Evolutionary conservation across 2,888 invertebrate genomes (phyloP), one percentile per base, ranked within the genome.

Genomic region (Operophtera brumata): DNA sequence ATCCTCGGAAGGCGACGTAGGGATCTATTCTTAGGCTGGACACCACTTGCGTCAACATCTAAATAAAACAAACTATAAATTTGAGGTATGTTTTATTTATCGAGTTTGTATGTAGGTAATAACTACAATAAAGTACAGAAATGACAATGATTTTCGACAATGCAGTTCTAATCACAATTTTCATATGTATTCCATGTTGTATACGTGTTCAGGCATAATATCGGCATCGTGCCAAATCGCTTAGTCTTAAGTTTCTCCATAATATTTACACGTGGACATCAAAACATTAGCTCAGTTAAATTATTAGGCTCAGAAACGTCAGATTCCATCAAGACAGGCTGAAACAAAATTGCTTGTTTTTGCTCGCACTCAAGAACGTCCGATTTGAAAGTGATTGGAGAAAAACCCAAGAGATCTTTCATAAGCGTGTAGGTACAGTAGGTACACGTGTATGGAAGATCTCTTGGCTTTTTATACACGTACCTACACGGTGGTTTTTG

Each of bases 31-130:
- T 20, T 4, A 20, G 20, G 20, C 4, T 3, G 20, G 2, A 20
- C 20, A 20, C 20, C n/a, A n/a, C n/a, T n/a, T n/a, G n/a, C n/a
- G n/a, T n/a, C n/a, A n/a, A n/a, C n/a, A n/a, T n/a, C n/a, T n/a
- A 20, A 20, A 20, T 20, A 67, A 85, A 80, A 80, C 76, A 69
- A 67, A 65, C 46, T 58, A 65, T 74, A 75, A 80, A 77, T 85
- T 88, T 84, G 87, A 88, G 87, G 90, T 90, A 89, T 86, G 86
- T 89, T 88, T 85, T 88, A 89, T 88, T 30, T 88, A 89, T 89
- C 86, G 82, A 90, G 84, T 88, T 89, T 87, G 86, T 89, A 89
- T 88, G 89, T 87, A 86, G 86, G 78, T 86, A 86, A 86, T 87
- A 84, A 84, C 90, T 90, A 90, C 87, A 83, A 82, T 90, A 87